phyloP scores from a whole-genome alignment of 1,140 invertebrate genomes.

The Octopus bimaculoides region DNA sequence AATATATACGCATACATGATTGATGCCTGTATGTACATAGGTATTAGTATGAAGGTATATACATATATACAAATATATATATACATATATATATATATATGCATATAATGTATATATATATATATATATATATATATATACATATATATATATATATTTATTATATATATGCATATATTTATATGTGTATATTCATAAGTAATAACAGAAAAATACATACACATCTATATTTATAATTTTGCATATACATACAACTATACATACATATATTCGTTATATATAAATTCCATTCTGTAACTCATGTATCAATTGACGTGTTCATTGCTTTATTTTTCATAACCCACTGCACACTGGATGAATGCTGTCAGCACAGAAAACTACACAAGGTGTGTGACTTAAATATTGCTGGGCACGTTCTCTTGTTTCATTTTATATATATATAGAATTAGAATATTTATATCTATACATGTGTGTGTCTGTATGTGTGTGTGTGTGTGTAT shows the following conservation, averaged over 20 bases:
- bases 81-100: neutral
- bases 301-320: slow-evolving; percentile 8
- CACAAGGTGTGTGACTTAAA: slow-evolving; percentile 8
- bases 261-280: neutral
- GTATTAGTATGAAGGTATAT: no score
- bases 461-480: no score
- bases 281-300: neutral
- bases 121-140: neutral
- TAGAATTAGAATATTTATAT: no score
- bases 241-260: neutral
- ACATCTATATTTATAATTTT: neutral
- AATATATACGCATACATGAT: no score
- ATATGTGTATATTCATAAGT: neutral
- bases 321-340: slow-evolving; percentile 10
- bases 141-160: neutral
- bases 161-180: neutral
- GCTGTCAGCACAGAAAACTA: slow-evolving; percentile 11
- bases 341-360: slow-evolving; percentile 4
- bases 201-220: neutral
- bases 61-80: neutral
- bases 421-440: neutral
- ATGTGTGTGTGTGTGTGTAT: no score
- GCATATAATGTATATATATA: neutral
- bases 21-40: no score
- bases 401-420: neutral